These are phyloP conservation scores for Babylonia areolata DNA, from an alignment of 1,140 invertebrate species.

Conservation along the genomic window DNA sequence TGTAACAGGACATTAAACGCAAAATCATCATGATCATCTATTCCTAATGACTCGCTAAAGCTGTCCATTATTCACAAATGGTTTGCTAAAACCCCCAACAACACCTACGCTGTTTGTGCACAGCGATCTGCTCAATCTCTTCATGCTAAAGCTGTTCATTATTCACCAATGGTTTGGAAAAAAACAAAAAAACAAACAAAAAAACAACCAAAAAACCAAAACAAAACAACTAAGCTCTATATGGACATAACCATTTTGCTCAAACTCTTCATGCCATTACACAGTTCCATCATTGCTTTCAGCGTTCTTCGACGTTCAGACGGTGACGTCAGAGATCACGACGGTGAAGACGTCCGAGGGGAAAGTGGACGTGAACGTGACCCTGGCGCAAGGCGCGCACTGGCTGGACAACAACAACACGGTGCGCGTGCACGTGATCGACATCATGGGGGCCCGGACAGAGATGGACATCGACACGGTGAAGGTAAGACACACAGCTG, in stretches of 20 bases:
- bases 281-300: conserved; percentile 8
- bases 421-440: conserved; percentile 55
- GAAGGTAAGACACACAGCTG: conserved; percentile 52
- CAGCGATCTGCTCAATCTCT: too few relatives aligned
- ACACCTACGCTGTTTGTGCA: too few relatives aligned
- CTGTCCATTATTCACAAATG: too few relatives aligned
- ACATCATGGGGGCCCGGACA: conserved; percentile 48
- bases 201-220: too few relatives aligned
- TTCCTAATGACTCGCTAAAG: too few relatives aligned
- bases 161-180: too few relatives aligned
- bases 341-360: conserved; percentile 35
- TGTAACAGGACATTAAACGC: too few relatives aligned
- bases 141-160: too few relatives aligned
- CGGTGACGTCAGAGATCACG: conserved; percentile 44
- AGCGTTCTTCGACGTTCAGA: conserved; percentile 45
- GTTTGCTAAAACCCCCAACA: too few relatives aligned
- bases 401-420: conserved; percentile 51
- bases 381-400: conserved; percentile 54
- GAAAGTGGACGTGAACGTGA: conserved; percentile 3
- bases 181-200: too few relatives aligned
- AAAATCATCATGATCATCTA: too few relatives aligned
- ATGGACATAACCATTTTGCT: conserved; percentile 24
- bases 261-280: neutral
- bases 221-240: too few relatives aligned
- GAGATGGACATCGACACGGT: conserved; percentile 43